phyloP scores from a whole-genome alignment of 2,113 vertebrate genomes.

The Ciconia boyciana region DNA sequence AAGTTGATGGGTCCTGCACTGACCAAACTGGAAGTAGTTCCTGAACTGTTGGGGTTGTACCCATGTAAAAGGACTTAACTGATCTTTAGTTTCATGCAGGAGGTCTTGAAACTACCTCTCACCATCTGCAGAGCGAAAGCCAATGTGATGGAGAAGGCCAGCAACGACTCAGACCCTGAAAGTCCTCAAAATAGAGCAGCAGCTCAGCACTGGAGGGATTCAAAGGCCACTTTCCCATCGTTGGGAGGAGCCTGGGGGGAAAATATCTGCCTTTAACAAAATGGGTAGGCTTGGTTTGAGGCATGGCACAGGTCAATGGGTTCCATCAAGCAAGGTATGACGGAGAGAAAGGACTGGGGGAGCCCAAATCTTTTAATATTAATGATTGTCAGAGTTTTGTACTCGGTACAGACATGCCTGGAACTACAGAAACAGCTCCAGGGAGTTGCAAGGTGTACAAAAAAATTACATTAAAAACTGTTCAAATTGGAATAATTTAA shows the following conservation, averaged over 20 bases:
- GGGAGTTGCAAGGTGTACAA: slow-evolving; percentile 7
- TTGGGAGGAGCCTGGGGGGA: not conserved
- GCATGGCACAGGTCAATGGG: not conserved
- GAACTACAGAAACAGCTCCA: slow-evolving; percentile 20
- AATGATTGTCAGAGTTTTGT: not conserved
- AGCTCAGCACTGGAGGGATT: not conserved
- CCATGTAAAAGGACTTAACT: not conserved
- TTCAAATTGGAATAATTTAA: slow-evolving; percentile 46
- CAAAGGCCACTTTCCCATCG: rapidly evolving
- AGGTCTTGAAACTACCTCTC: not conserved
- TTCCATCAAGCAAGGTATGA: not conserved
- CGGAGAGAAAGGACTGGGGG: not conserved
- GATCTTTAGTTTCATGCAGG: rapidly evolving
- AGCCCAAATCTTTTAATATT: not conserved
- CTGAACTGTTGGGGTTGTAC: not conserved
- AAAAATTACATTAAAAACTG: slow-evolving; percentile 32
- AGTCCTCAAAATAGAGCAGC: not conserved
- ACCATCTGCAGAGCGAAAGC: not conserved
- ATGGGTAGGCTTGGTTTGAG: not conserved
- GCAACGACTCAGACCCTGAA: not conserved
- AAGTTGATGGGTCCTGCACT: not conserved
- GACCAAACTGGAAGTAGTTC: not conserved
- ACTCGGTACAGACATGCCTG: not conserved
- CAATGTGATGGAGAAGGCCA: not conserved
- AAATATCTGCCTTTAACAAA: not conserved